Conservation (phyloP, 2,797 vertebrate genomes). For the Anguilla obscura region DNA sequence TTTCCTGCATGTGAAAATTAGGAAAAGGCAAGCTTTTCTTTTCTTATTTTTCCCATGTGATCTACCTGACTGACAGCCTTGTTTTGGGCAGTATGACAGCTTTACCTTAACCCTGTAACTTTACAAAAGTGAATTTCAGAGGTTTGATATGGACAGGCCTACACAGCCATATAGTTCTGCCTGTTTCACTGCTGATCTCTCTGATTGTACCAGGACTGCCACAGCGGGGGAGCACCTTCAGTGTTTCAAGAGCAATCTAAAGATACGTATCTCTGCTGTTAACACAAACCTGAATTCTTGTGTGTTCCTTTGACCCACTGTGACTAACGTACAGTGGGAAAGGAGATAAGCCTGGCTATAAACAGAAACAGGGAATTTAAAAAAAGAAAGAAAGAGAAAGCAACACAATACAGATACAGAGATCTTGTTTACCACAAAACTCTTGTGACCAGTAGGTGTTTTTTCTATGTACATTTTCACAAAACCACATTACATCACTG, state of each 20-base stretch:
- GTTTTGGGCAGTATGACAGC: background rate
- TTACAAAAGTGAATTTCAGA: background rate
- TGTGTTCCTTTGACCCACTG: background rate
- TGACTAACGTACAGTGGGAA: background rate
- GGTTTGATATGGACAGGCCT: background rate
- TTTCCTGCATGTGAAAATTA: background rate
- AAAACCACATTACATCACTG: slow-evolving; percentile 63
- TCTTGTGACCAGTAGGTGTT: slow-evolving; percentile 36
- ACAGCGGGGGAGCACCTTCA: background rate
- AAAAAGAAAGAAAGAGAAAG: background rate
- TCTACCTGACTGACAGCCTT: background rate
- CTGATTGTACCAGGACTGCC: background rate
- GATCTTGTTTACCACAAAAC: slow-evolving; percentile 23
- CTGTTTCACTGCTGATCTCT: background rate
- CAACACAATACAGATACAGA: background rate
- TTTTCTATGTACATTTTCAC: slow-evolving; percentile 46
- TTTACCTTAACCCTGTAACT: background rate
- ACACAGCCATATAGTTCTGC: background rate
- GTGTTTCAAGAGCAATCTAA: background rate
- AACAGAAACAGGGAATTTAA: background rate
- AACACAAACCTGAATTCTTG: background rate
- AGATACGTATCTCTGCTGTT: background rate
- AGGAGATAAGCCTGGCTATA: background rate
- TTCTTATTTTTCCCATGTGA: background rate
- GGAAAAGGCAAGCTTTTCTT: background rate